These are phyloP conservation scores for Nibea albiflora DNA, from an alignment of 2,113 vertebrate species.

Conservation along the genomic window DNA sequence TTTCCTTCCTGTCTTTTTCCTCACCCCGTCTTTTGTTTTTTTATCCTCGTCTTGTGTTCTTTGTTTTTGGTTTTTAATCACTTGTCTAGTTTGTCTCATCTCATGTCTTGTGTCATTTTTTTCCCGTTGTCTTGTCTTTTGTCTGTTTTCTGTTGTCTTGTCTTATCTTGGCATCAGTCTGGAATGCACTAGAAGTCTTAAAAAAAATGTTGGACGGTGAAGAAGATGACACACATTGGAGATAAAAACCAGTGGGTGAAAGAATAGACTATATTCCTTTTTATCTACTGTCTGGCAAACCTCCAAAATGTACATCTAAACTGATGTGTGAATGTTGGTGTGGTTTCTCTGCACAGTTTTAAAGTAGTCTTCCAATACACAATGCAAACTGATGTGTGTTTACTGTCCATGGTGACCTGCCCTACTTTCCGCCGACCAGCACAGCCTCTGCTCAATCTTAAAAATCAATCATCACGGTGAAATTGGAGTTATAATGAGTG, in stretches of 20 bases:
- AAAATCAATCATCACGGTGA: constrained; percentile 7
- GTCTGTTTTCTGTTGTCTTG: background rate
- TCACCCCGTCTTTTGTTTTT: background rate
- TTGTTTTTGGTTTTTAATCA: too few relatives aligned
- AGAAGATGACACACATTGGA: background rate
- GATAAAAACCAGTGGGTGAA: background rate
- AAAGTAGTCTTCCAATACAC: background rate
- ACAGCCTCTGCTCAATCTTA: constrained; percentile 1
- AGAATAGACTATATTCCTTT: background rate
- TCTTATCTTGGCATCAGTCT: background rate
- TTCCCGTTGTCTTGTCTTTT: background rate
- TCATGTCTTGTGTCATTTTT: background rate
- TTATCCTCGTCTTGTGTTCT: background rate
- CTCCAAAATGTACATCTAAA: background rate
- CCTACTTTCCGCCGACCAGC: background rate
- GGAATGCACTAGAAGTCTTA: background rate
- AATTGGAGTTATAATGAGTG: background rate
- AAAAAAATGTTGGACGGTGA: too few relatives aligned
- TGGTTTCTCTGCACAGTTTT: background rate
- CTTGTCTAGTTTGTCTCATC: too few relatives aligned
- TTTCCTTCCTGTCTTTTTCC: background rate
- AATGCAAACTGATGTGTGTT: background rate
- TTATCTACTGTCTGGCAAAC: background rate
- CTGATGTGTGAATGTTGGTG: background rate
- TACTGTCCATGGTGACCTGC: background rate